Base-by-base conservation (phyloP, 2,888 invertebrate species). In the Melinaea menophilus region DNA sequence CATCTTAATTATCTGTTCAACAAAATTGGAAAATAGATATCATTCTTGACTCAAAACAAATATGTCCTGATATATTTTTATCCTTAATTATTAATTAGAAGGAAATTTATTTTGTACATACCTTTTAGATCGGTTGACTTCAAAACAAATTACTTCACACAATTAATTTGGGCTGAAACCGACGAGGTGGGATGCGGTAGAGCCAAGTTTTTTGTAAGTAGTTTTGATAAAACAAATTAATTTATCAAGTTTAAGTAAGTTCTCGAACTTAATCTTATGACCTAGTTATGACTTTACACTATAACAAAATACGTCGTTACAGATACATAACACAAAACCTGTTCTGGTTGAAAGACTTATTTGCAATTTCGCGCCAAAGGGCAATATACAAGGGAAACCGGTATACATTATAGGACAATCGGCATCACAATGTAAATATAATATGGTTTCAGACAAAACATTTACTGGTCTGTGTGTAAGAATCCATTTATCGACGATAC, bases 121-220 rank as follows among this genome's bases (percentile, higher is more conserved):
- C 31, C 51, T 58, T 69, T 55, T 59, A 71, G 72, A 48, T 66
- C 63, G 31, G 58, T 46, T 37, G 69, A 66, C 56, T 35, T 55
- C 34, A 66, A 56, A 35, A 63, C 63, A 55, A 65, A 77, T 70
- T 77, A 83, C 69, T 88, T 90, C 61, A 88, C 88, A 11, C 90
- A 90, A 75, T 73, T 90, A 70, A 83, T 90, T 67, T 90, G 90
- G 90, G 88, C 86, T 9, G 80, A 85, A 13, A 86, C 87, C 3
- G 77, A 80, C 59, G 71, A 73, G 56, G 84, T 90, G 3, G 90
- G 90, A 35, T 90, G 90, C 68, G 90, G 89, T 3, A 84, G 77
- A 77, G 82, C 81, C 2, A 86, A 78, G 66, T 90, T 90, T 69
- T 78, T 78, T 67, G 90, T 90, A 78, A 85, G 74, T 72, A 73